Evolutionary conservation across 2,797 vertebrate species (phyloP).

Genomic region (Sebastes nivosus): DNA sequence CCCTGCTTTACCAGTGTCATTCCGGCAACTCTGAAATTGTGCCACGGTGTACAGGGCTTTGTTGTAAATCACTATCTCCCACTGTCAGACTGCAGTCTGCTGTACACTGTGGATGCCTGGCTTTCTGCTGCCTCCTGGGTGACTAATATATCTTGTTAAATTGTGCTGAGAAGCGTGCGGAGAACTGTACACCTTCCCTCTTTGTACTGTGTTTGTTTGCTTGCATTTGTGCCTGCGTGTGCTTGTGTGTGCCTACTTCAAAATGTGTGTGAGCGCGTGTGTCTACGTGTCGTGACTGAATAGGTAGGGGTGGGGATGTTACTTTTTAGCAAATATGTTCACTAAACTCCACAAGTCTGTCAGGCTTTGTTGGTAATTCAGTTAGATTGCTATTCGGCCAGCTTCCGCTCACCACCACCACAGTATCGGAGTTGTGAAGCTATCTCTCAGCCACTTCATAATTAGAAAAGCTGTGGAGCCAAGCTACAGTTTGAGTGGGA

Average conservation of each 20-base stretch:
- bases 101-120: conserved; percentile 53
- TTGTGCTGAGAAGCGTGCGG: conserved; percentile 71
- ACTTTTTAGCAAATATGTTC: conserved; percentile 42
- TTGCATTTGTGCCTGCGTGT: conserved; percentile 22
- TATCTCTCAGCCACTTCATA: conserved; percentile 71
- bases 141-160: conserved; percentile 79
- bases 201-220: conserved; percentile 60
- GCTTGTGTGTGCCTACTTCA: background rate
- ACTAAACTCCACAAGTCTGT: conserved; percentile 56
- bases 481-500: conserved; percentile 65
- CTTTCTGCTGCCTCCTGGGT: conserved; percentile 69
- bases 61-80: conserved; percentile 78
- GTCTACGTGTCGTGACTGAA: conserved; percentile 9
- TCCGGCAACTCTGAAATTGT: conserved; percentile 67
- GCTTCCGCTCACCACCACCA: conserved; percentile 26
- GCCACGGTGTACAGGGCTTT: conserved; percentile 73
- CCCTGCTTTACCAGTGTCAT: conserved; percentile 67
- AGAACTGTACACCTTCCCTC: conserved; percentile 64
- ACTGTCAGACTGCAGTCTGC: conserved; percentile 71
- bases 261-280: background rate
- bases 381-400: conserved; percentile 50
- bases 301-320: conserved; percentile 33
- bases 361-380: conserved; percentile 62
- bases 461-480: conserved; percentile 73
- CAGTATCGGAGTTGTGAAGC: conserved; percentile 55